These are phyloP conservation scores for Meteorus colon DNA, from an alignment of 2,888 invertebrate species.

Conservation along the genomic window DNA sequence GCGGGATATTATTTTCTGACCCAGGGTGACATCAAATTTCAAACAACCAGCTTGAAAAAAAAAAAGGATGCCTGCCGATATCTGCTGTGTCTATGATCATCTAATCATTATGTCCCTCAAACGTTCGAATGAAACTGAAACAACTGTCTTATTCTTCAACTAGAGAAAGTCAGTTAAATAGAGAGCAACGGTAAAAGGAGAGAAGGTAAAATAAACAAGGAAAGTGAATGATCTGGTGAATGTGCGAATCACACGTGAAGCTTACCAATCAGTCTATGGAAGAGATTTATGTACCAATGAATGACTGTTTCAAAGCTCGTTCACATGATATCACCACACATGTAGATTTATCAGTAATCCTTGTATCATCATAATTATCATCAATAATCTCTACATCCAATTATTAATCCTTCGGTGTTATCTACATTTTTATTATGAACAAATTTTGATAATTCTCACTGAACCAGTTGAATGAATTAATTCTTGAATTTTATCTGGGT, in stretches of 20 bases:
- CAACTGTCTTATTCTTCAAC: slow-evolving; percentile 14
- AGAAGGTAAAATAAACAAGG: not conserved
- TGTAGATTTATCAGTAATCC: not conserved
- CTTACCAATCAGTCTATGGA: slow-evolving; percentile 26
- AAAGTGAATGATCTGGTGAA: slow-evolving; percentile 1
- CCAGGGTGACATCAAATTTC: slow-evolving; percentile 55
- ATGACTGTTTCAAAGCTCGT: slow-evolving; percentile 43
- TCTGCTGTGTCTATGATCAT: slow-evolving; percentile 47
- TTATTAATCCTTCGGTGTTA: no score
- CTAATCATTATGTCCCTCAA: slow-evolving; percentile 35
- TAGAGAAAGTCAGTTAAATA: slow-evolving; percentile 1
- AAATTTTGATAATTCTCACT: no score
- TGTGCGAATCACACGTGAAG: slow-evolving; percentile 18
- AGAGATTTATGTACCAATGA: slow-evolving; percentile 48
- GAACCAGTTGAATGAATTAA: no score
- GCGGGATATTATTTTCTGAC: slow-evolving; percentile 54
- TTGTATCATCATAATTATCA: not conserved
- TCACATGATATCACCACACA: not conserved
- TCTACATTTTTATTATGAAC: no score
- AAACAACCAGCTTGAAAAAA: slow-evolving; percentile 51
- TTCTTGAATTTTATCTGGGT: no score
- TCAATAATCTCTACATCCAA: not conserved
- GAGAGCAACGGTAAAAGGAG: slow-evolving; percentile 19
- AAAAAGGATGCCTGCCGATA: slow-evolving; percentile 37
- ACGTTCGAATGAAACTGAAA: not conserved